Evolutionary conservation across 2,797 vertebrate genomes (phyloP).

Genomic region (Esox masquinongy): DNA sequence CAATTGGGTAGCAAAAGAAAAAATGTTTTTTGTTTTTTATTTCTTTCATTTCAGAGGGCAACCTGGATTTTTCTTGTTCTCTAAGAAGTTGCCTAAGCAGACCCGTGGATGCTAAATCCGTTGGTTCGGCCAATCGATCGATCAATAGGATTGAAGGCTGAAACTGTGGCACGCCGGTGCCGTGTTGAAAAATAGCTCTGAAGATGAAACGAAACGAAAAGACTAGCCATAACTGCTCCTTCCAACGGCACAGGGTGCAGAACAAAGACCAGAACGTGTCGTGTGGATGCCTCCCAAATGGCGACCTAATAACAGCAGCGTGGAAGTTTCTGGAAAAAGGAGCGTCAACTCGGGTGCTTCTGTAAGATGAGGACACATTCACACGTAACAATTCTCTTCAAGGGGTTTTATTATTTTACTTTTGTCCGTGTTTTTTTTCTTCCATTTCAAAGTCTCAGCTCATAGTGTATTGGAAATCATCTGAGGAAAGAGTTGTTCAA

Average conservation of each 20-base stretch:
- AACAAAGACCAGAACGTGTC: conserved; percentile 25
- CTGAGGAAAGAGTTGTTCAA: conserved; percentile 55
- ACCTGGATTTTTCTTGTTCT: neutral
- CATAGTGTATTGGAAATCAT: conserved; percentile 48
- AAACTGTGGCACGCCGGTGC: conserved; percentile 68
- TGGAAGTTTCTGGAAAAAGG: neutral
- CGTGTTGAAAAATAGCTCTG: conserved; percentile 59
- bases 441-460: conserved; percentile 42
- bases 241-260: conserved; percentile 36
- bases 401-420: conserved; percentile 12
- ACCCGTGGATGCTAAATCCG: conserved; percentile 7
- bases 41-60: conserved; percentile 41
- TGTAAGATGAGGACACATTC: neutral
- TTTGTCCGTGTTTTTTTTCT: conserved; percentile 31
- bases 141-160: conserved; percentile 59
- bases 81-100: conserved; percentile 22
- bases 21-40: conserved; percentile 54
- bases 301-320: neutral
- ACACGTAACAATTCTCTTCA: conserved; percentile 10
- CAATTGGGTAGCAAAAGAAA: conserved; percentile 17
- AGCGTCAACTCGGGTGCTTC: neutral
- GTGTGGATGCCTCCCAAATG: neutral
- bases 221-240: conserved; percentile 58
- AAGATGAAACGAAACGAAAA: conserved; percentile 58
- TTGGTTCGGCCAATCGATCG: conserved; percentile 29